These are phyloP conservation scores for Ganaspis brasiliensis DNA, from an alignment of 2,888 invertebrate species.

Conservation along the genomic window DNA sequence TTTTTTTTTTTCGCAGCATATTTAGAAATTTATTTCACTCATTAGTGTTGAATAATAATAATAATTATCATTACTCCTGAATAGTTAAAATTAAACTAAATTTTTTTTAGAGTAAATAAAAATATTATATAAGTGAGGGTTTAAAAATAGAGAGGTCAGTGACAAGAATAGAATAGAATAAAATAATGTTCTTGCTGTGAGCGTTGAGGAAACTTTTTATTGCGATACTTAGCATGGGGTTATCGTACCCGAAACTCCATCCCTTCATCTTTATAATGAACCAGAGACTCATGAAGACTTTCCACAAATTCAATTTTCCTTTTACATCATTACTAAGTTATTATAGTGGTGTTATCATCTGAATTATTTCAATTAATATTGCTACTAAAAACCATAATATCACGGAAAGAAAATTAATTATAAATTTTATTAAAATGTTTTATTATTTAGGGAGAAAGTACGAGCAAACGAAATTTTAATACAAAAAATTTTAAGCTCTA, in stretches of 20 bases:
- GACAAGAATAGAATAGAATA: background rate
- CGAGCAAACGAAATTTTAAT: no score
- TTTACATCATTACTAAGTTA: background rate
- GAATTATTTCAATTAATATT: no score
- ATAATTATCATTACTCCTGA: no score
- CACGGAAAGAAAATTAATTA: no score
- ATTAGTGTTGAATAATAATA: no score
- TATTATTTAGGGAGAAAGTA: no score
- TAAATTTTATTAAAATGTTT: no score
- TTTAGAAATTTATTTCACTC: no score
- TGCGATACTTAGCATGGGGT: slow-evolving; percentile 6
- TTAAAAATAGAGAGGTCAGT: background rate
- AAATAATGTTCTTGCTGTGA: background rate
- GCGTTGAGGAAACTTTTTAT: background rate
- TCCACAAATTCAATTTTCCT: background rate
- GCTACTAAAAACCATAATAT: no score
- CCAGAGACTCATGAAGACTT: background rate
- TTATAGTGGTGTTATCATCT: background rate
- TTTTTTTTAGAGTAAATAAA: background rate
- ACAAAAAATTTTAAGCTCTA: no score
- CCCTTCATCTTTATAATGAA: slow-evolving; percentile 12
- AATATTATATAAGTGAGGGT: background rate
- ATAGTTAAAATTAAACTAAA: no score
- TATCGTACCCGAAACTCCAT: slow-evolving; percentile 10
- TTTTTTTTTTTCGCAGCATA: no score